phyloP scores from a whole-genome alignment of 2,797 vertebrate species.

The Thripadectes ignobilis region DNA sequence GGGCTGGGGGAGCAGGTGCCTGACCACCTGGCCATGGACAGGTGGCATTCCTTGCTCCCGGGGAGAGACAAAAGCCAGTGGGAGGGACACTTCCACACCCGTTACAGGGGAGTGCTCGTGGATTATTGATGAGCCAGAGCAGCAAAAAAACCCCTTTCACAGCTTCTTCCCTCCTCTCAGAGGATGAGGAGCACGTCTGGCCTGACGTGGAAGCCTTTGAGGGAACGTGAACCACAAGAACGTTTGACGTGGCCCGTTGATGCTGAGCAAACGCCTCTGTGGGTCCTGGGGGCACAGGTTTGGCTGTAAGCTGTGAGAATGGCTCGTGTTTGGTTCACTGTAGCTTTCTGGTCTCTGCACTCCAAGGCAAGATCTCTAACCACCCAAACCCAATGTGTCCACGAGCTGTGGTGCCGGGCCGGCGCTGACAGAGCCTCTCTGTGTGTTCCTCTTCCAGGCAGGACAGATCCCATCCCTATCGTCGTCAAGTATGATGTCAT shows the following conservation, averaged over 20 bases:
- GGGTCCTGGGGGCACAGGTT: neutral
- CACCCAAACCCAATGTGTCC: conserved; percentile 94
- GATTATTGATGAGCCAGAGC: neutral
- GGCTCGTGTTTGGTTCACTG: conserved; percentile 99
- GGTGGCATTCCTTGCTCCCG: neutral
- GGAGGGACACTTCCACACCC: neutral
- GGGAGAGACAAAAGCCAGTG: neutral
- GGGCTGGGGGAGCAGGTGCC: neutral
- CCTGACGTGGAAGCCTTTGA: neutral
- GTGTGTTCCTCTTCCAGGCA: conserved; percentile 86
- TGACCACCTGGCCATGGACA: neutral
- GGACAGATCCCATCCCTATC: conserved; percentile 97
- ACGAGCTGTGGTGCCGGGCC: conserved; percentile 70
- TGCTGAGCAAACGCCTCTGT: neutral
- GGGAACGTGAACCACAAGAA: neutral
- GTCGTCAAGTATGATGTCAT: conserved; percentile 99
- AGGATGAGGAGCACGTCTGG: neutral
- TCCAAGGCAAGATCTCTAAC: conserved; percentile 99
- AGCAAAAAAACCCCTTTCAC: neutral
- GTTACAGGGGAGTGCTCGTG: neutral
- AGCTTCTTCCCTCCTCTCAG: neutral
- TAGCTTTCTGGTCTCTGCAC: conserved; percentile 99
- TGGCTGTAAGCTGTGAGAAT: conserved; percentile 98
- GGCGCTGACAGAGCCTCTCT: conserved; percentile 61
- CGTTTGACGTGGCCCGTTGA: neutral